phyloP scores from a whole-genome alignment of 1,140 invertebrate genomes.

The Cotesia glomerata region DNA sequence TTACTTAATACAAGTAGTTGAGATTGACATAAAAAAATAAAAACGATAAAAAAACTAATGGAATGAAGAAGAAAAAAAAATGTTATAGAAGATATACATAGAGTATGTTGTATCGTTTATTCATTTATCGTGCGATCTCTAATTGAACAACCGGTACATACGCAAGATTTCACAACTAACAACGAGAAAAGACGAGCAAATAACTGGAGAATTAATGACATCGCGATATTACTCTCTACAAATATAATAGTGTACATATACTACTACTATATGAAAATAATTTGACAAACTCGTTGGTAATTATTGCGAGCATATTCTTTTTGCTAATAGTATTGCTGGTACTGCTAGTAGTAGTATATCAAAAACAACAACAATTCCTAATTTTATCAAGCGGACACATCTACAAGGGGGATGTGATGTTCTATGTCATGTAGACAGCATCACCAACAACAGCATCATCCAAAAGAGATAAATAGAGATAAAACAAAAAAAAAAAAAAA shows the following conservation, averaged over 20 bases:
- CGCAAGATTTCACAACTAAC: slow-evolving; percentile 17
- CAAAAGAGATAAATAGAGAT: no score
- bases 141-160: slow-evolving; percentile 16
- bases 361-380: not conserved
- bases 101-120: not conserved
- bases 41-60: not conserved
- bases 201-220: slow-evolving; percentile 8
- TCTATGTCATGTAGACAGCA: not conserved
- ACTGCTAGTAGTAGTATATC: not conserved
- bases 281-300: slow-evolving; percentile 11
- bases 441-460: not conserved
- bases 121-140: slow-evolving; percentile 26
- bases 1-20: not conserved
- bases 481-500: no score
- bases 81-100: not conserved
- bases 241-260: not conserved
- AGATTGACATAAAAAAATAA: not conserved
- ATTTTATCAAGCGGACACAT: slow-evolving; percentile 6
- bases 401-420: not conserved
- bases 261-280: not conserved
- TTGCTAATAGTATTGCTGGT: no score
- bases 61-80: slow-evolving; percentile 6
- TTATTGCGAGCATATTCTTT: not conserved
- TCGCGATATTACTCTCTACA: not conserved
- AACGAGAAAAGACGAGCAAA: not conserved